Percentiles rank a stretch among this genome's conserved stretches.
phyloP scores from a whole-genome alignment of 2,113 vertebrate genomes.

The Pao palembangensis region DNA sequence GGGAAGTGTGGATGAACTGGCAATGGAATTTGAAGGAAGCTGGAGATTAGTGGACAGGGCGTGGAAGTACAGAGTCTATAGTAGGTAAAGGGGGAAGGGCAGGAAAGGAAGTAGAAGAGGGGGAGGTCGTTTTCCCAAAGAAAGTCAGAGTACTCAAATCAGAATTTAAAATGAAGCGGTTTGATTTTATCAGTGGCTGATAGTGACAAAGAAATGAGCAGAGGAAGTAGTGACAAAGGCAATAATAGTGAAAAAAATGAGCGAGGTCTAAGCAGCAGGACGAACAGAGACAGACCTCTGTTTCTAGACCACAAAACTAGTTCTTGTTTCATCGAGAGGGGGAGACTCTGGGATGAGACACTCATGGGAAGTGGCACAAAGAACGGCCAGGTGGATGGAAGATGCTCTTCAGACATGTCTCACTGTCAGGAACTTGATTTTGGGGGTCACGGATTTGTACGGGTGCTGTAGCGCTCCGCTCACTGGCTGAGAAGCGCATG shows the following conservation, averaged over 20 bases:
- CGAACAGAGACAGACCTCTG: constrained; percentile 33
- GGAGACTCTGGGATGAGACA: constrained; percentile 14
- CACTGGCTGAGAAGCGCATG: constrained; percentile 41
- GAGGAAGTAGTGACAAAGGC: not conserved
- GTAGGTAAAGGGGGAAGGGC: constrained; percentile 22
- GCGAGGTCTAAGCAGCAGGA: constrained; percentile 14
- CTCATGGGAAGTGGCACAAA: too few species aligned
- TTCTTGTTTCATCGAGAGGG: constrained; percentile 22
- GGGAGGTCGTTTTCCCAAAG: constrained; percentile 4
- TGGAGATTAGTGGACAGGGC: constrained; percentile 31
- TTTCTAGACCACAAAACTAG: constrained; percentile 25
- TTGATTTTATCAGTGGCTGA: not conserved
- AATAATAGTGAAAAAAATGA: not conserved
- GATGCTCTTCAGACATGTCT: not conserved
- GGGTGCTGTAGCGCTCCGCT: constrained; percentile 20
- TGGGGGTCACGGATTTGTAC: constrained; percentile 1
- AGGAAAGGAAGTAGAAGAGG: constrained; percentile 16
- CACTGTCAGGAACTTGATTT: not conserved
- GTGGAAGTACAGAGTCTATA: constrained; percentile 30
- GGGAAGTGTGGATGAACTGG: not conserved
- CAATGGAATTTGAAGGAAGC: constrained; percentile 1
- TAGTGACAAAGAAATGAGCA: not conserved
- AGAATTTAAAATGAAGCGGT: constrained; percentile 14
- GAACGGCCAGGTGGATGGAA: constrained; percentile 8
- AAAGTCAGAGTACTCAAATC: too few species aligned